These are phyloP conservation scores for Eueremaeus valkanovi DNA, from an alignment of 2,888 invertebrate species.

Conservation along the genomic window DNA sequence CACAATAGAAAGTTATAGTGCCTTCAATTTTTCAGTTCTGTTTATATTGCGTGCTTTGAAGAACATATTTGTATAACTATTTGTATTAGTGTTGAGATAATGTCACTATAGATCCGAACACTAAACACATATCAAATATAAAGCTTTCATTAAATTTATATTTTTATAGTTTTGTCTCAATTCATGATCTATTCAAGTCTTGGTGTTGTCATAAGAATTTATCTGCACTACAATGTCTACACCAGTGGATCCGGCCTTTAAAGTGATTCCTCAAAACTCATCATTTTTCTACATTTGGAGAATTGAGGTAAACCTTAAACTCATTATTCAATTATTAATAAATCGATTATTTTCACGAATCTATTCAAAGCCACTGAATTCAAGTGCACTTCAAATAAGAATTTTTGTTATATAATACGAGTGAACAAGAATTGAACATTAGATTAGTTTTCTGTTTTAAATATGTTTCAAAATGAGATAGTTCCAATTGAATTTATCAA, in stretches of 20 bases:
- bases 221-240: slow-evolving; percentile 2
- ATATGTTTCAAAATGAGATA: too few species aligned
- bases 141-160: background rate
- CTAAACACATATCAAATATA: too few species aligned
- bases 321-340: too few species aligned
- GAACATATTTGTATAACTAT: background rate
- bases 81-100: background rate
- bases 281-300: slow-evolving; percentile 82
- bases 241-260: slow-evolving; percentile 63
- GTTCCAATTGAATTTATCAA: too few species aligned
- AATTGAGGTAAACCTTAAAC: slow-evolving; percentile 65
- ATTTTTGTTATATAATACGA: too few species aligned
- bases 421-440: too few species aligned
- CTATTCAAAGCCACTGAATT: too few species aligned
- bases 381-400: too few species aligned
- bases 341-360: too few species aligned
- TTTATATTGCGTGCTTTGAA: background rate
- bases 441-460: too few species aligned
- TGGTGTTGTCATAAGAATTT: background rate
- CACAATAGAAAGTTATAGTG: background rate
- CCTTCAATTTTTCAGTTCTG: background rate
- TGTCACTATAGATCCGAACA: background rate
- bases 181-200: background rate
- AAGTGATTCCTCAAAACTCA: slow-evolving; percentile 69
- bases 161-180: background rate